These are phyloP conservation scores for Kryphioiulus occultus DNA, from an alignment of 2,888 invertebrate species.

Conservation along the genomic window DNA sequence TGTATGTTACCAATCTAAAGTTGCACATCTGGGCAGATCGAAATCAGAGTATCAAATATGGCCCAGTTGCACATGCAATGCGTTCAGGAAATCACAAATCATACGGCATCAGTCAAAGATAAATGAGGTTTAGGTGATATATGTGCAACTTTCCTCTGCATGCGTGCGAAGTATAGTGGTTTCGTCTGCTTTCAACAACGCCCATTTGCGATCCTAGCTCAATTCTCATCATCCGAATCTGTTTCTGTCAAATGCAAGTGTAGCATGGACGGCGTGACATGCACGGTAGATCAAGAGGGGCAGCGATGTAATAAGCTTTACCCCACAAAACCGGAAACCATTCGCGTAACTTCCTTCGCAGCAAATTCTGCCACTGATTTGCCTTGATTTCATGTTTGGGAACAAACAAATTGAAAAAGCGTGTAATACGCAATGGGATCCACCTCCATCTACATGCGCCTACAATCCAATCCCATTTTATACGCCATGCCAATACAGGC, in stretches of 20 bases:
- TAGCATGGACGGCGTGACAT: background rate
- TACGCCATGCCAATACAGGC: background rate
- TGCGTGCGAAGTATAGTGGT: background rate
- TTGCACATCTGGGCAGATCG: background rate
- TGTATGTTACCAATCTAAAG: background rate
- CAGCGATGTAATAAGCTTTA: background rate
- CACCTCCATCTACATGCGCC: background rate
- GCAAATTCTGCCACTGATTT: background rate
- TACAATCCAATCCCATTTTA: background rate
- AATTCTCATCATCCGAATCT: background rate
- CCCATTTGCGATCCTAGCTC: background rate
- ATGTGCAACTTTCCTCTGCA: background rate
- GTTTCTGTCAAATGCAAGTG: background rate
- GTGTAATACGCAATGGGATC: background rate
- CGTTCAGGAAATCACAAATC: constrained; percentile 6
- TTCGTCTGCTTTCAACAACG: background rate
- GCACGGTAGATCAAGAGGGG: background rate
- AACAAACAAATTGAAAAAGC: constrained; percentile 17
- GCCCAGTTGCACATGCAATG: background rate
- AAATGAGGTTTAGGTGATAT: constrained; percentile 17
- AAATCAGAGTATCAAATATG: background rate
- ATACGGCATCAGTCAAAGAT: constrained; percentile 17
- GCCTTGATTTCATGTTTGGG: background rate
- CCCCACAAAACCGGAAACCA: background rate
- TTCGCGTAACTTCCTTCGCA: background rate